A percentile compares a stretch with the other conserved stretches of the same genome.
phyloP scores from a whole-genome alignment of 2,888 invertebrate species.

The Pterostichus niger region DNA sequence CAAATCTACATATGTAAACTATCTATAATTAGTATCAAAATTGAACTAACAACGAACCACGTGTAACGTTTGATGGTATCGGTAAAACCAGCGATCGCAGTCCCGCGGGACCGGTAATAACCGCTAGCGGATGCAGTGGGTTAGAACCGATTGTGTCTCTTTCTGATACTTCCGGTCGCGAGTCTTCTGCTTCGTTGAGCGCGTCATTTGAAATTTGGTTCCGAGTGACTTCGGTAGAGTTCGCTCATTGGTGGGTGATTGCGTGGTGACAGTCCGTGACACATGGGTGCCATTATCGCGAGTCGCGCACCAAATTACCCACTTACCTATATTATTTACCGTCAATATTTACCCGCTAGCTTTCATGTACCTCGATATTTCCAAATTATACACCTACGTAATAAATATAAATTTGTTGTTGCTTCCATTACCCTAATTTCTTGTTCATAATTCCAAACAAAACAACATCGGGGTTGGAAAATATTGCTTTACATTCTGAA shows the following conservation, averaged over 20 bases:
- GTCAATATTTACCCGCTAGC: constrained; percentile 14
- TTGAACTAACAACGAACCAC: constrained; percentile 36
- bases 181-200: constrained; percentile 34
- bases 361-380: constrained; percentile 1
- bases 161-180: constrained; percentile 42
- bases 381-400: too few species aligned
- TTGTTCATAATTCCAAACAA: too few species aligned
- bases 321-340: constrained; percentile 26
- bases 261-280: constrained; percentile 25
- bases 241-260: not conserved
- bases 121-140: constrained; percentile 45
- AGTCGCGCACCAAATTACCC: constrained; percentile 11
- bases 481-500: too few species aligned
- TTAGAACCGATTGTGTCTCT: constrained; percentile 56
- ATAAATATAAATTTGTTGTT: too few species aligned
- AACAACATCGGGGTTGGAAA: too few species aligned
- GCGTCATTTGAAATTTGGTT: constrained; percentile 54
- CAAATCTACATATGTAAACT: constrained; percentile 63
- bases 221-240: constrained; percentile 13
- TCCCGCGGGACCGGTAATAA: constrained; percentile 20
- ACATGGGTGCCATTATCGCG: not conserved
- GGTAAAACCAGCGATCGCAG: not conserved
- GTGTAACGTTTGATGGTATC: constrained; percentile 41
- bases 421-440: too few species aligned
- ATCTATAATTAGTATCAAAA: constrained; percentile 63